Conservation (phyloP, 2,888 invertebrate species). For the Neria commutata region DNA sequence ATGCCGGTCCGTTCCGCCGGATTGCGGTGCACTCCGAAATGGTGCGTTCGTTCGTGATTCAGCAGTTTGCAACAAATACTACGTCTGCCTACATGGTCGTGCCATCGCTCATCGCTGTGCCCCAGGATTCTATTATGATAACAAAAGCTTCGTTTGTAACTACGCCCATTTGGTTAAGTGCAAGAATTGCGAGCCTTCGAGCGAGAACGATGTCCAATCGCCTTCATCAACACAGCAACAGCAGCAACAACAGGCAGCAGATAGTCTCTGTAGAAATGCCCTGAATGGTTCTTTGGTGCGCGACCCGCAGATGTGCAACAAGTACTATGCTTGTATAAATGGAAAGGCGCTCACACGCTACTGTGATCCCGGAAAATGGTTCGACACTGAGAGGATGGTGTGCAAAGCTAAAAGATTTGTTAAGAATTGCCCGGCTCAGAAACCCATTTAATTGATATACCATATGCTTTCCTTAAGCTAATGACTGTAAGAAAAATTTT, state of each 20-base stretch:
- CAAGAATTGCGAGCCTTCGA: not conserved
- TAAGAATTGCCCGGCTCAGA: conserved; percentile 12
- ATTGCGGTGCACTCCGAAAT: conserved; percentile 17
- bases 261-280: conserved; percentile 16
- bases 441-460: not conserved
- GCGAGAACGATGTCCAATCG: too few species aligned
- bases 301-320: conserved; percentile 24
- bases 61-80: conserved; percentile 26
- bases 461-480: too few species aligned
- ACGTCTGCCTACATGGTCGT: conserved; percentile 21
- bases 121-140: conserved; percentile 24
- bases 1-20: not conserved
- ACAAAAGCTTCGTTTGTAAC: conserved; percentile 24
- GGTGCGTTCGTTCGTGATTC: conserved; percentile 26
- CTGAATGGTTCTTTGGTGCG: conserved; percentile 27
- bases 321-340: conserved; percentile 32
- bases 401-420: conserved; percentile 26
- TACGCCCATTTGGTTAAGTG: conserved; percentile 26
- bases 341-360: conserved; percentile 16
- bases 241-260: too few species aligned
- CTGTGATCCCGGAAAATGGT: conserved; percentile 27
- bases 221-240: too few species aligned
- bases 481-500: too few species aligned
- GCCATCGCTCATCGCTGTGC: conserved; percentile 27
- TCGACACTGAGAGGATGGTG: conserved; percentile 22